Evolutionary conservation across 2,113 vertebrate species (phyloP), one percentile per base, ranked within the genome.

Genomic region (Eulemur macaco): DNA sequence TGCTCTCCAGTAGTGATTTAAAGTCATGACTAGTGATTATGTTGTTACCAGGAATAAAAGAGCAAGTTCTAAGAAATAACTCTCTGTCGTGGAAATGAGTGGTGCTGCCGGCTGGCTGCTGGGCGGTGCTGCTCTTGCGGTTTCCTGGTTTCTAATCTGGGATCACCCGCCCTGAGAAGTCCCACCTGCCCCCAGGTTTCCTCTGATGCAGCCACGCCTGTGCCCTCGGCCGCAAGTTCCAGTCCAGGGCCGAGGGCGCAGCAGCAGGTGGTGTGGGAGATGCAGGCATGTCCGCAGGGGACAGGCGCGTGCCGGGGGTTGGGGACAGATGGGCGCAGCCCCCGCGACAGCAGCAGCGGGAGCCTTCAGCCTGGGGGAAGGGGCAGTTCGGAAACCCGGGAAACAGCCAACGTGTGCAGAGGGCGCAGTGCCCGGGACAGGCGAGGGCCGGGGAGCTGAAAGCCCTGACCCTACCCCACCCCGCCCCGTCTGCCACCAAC

Each of bases 31-130:
- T 84, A 69, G 90, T 68, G 84, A 84, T 96, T 84, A 84, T 25
- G 95, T 77, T 89, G 78, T 93, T 78, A 60, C 74, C 29, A 52
- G 71, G 78, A 84, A 87, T 69, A 52, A 96, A 60, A 69, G 58
- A 47, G 42, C 54, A 84, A 76, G 52, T 60, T 76, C 42, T 69
- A 69, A 69, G n/a, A 52, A 52, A 69, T 60, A 69, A 27, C 66
- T 77, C 84, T 96, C 42, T 84, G 71, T 95, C 68, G 27, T 10
- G 39, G 42, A 95, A 77, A 50, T 6, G 1, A 58, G 4, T 4
- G 13, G 52, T 45, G 37, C 50, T 50, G 12, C 81, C 6, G 25
- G 45, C 73, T 29, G 73, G 42, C 42, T 27, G 39, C 73, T 42
- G 29, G 73, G 73, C 15, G 8, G 13, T 45, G 4, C 4, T 39